A percentile compares a stretch with the other conserved stretches of the same genome.
Conservation (phyloP, 2,888 invertebrate species). For the Eucriotettix oculatus region DNA sequence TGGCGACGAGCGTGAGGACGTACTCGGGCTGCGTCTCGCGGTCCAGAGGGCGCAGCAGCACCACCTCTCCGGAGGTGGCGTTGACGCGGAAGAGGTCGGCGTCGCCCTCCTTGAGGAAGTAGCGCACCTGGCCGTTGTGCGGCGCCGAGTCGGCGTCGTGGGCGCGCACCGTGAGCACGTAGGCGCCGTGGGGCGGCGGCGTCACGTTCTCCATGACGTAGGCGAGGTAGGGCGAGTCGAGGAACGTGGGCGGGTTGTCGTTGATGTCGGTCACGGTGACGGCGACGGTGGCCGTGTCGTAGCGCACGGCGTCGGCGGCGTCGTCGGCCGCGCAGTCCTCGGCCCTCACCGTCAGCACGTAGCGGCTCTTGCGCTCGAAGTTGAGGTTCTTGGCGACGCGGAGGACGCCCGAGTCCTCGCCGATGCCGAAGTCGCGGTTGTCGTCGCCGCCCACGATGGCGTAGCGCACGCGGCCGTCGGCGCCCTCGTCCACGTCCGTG, state of each 20-base stretch:
- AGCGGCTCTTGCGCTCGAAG: slow-evolving; percentile 75
- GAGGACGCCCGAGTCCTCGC: slow-evolving; percentile 80
- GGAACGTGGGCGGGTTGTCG: slow-evolving; percentile 83
- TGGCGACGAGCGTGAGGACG: slow-evolving; percentile 70
- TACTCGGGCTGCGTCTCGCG: slow-evolving; percentile 73
- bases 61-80: slow-evolving; percentile 81
- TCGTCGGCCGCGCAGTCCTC: slow-evolving; percentile 62
- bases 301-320: slow-evolving; percentile 26
- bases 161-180: slow-evolving; percentile 54
- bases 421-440: slow-evolving; percentile 79
- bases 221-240: slow-evolving; percentile 86
- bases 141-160: slow-evolving; percentile 83
- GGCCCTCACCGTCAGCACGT: slow-evolving; percentile 66
- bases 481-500: slow-evolving; percentile 73
- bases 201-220: slow-evolving; percentile 86
- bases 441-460: slow-evolving; percentile 78
- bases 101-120: slow-evolving; percentile 87
- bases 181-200: slow-evolving; percentile 41
- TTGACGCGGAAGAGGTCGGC: slow-evolving; percentile 82
- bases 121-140: slow-evolving; percentile 77
- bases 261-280: slow-evolving; percentile 82
- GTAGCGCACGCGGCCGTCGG: slow-evolving; percentile 83
- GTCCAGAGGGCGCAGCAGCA: slow-evolving; percentile 64
- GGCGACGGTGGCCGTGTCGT: slow-evolving; percentile 50
- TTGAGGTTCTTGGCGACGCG: slow-evolving; percentile 85